phyloP scores from a whole-genome alignment of 2,797 vertebrate genomes.

The Xenopus petersii region DNA sequence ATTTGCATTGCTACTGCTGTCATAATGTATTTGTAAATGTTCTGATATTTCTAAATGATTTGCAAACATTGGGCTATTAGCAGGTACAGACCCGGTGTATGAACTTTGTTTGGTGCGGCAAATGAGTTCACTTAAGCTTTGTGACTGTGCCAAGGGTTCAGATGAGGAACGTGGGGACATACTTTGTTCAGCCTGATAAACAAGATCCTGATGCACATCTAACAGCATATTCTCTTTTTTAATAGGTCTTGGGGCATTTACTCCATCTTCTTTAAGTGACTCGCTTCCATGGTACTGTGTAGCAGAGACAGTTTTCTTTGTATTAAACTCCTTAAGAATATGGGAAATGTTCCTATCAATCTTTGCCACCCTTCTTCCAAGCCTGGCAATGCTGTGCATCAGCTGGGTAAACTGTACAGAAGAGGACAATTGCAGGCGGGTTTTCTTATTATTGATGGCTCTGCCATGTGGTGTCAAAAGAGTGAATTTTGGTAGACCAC shows the following conservation, averaged over 20 bases:
- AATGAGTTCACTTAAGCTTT: not conserved
- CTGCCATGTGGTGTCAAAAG: not conserved
- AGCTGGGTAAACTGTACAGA: not conserved
- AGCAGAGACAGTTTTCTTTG: not conserved
- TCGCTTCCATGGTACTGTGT: not conserved
- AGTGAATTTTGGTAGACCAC: not conserved
- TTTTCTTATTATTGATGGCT: not conserved
- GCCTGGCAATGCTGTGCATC: conserved; percentile 13
- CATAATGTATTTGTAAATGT: not conserved
- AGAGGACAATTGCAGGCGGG: not conserved
- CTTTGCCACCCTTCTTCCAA: conserved; percentile 18
- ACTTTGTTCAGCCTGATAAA: not conserved
- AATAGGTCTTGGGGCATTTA: not conserved
- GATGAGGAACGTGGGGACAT: not conserved
- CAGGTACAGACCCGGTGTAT: not conserved
- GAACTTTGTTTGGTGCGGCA: not conserved
- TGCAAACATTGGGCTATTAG: not conserved
- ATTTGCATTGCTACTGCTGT: conserved; percentile 2
- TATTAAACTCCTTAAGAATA: conserved; percentile 17
- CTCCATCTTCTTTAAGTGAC: not conserved
- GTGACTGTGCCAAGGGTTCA: not conserved
- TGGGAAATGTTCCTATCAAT: conserved; percentile 11
- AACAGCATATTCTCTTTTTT: conserved; percentile 1
- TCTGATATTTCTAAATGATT: conserved; percentile 1
- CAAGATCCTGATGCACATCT: not conserved